A percentile compares a stretch with the other conserved stretches of the same genome.
Evolutionary conservation across 2,888 invertebrate genomes (phyloP).

Genomic region (Spilarctia lutea): DNA sequence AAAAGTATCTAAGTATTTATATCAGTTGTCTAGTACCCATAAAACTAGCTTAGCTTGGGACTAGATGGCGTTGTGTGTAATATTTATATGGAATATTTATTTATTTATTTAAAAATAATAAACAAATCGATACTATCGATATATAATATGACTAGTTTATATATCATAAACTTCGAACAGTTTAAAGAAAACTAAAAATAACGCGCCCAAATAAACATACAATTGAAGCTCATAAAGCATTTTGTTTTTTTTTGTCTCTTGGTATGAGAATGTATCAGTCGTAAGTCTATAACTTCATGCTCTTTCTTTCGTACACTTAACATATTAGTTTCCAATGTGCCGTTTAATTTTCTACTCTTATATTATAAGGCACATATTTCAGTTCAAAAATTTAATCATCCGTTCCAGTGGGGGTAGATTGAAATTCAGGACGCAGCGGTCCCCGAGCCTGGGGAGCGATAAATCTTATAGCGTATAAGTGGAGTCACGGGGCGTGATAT

Average conservation of each 20-base stretch:
- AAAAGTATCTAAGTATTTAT: too few relatives aligned
- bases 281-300: background rate
- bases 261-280: background rate
- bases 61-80: too few relatives aligned
- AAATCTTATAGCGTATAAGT: conserved; percentile 49
- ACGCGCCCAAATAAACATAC: too few relatives aligned
- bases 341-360: conserved; percentile 39
- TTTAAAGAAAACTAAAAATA: too few relatives aligned
- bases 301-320: background rate
- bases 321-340: conserved; percentile 24
- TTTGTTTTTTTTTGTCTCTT: background rate
- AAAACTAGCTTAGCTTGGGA: too few relatives aligned
- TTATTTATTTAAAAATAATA: too few relatives aligned
- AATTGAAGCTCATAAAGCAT: too few relatives aligned
- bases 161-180: too few relatives aligned
- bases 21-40: too few relatives aligned
- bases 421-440: conserved; percentile 61
- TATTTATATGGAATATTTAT: too few relatives aligned
- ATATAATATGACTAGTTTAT: too few relatives aligned
- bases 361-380: conserved; percentile 47
- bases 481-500: conserved; percentile 48
- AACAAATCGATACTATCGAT: too few relatives aligned
- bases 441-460: conserved; percentile 44
- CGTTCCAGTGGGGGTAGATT: conserved; percentile 57
- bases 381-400: conserved; percentile 66